A percentile compares a stretch with the other conserved stretches of the same genome.
Conservation (phyloP, 2,113 vertebrate genomes). For the Erythrolamprus reginae region DNA sequence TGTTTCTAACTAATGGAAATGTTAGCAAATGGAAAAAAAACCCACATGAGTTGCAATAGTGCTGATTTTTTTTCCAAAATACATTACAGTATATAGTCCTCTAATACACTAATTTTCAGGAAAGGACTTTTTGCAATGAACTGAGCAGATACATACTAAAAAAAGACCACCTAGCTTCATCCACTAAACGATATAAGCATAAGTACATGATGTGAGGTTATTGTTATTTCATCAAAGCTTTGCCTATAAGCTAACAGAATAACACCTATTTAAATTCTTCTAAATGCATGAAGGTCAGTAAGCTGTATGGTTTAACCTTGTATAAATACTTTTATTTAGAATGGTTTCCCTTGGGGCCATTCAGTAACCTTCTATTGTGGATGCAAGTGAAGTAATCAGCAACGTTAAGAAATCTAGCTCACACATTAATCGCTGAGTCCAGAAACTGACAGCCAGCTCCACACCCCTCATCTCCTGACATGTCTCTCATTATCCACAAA, state of each 20-base stretch:
- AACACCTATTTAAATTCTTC: constrained; percentile 57
- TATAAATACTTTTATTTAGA: constrained; percentile 64
- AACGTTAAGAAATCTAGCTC: constrained; percentile 34
- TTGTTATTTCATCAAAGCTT: constrained; percentile 59
- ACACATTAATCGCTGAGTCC: constrained; percentile 40
- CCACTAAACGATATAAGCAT: constrained; percentile 3
- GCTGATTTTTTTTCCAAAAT: neutral
- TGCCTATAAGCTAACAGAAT: constrained; percentile 51
- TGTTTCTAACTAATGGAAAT: neutral
- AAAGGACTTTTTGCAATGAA: neutral
- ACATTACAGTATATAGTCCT: neutral
- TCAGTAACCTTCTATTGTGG: constrained; percentile 56
- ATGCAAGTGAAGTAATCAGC: constrained; percentile 48
- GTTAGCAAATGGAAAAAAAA: neutral
- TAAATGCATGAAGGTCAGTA: constrained; percentile 62
- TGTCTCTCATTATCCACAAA: neutral
- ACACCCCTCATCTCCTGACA: neutral
- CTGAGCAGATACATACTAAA: neutral
- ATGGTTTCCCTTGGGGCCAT: constrained; percentile 54
- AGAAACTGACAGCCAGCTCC: constrained; percentile 32
- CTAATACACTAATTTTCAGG: neutral
- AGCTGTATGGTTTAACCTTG: constrained; percentile 58
- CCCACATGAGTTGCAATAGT: neutral
- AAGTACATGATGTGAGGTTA: constrained; percentile 58
- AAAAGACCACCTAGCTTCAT: neutral